phyloP scores from a whole-genome alignment of 1,140 invertebrate genomes.

The Scaptodrosophila lebanonensis region DNA sequence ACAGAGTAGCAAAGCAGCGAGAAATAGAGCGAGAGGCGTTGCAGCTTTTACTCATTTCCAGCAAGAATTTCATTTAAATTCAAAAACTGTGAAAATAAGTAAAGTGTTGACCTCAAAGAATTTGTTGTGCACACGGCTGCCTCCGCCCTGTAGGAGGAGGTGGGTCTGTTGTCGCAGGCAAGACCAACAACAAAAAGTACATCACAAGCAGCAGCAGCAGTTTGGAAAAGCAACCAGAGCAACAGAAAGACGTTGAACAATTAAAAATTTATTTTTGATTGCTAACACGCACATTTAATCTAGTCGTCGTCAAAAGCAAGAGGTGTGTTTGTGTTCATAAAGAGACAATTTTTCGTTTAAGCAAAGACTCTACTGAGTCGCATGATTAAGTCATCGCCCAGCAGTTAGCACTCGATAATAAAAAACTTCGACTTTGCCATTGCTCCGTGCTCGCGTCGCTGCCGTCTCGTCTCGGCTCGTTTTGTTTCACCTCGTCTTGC shows the following conservation, averaged over 20 bases:
- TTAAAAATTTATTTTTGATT: constrained; percentile 47
- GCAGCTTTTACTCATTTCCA: constrained; percentile 33
- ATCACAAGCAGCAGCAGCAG: constrained; percentile 21
- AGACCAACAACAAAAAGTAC: constrained; percentile 2
- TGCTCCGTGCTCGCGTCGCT: constrained; percentile 1
- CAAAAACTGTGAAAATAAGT: constrained; percentile 21
- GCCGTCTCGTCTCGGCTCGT: constrained; percentile 19
- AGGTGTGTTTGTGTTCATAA: constrained; percentile 60
- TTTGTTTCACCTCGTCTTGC: constrained; percentile 20
- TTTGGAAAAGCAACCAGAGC: constrained; percentile 11
- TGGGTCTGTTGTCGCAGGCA: constrained; percentile 59
- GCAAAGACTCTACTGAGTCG: constrained; percentile 21
- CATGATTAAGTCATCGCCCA: constrained; percentile 62
- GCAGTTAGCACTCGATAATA: background rate
- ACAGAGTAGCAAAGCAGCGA: background rate
- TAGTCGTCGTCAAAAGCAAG: constrained; percentile 62
- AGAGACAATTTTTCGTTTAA: constrained; percentile 16
- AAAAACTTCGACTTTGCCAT: too few relatives aligned
- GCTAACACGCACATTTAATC: constrained; percentile 52
- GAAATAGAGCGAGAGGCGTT: background rate
- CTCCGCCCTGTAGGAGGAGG: constrained; percentile 58
- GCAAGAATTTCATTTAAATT: constrained; percentile 33
- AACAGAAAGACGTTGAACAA: constrained; percentile 1
- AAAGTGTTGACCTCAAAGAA: constrained; percentile 18
- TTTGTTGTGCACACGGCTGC: constrained; percentile 59